These are phyloP conservation scores for Henicopernis longicauda DNA, from an alignment of 2,113 vertebrate genomes.

Conservation along the genomic window DNA sequence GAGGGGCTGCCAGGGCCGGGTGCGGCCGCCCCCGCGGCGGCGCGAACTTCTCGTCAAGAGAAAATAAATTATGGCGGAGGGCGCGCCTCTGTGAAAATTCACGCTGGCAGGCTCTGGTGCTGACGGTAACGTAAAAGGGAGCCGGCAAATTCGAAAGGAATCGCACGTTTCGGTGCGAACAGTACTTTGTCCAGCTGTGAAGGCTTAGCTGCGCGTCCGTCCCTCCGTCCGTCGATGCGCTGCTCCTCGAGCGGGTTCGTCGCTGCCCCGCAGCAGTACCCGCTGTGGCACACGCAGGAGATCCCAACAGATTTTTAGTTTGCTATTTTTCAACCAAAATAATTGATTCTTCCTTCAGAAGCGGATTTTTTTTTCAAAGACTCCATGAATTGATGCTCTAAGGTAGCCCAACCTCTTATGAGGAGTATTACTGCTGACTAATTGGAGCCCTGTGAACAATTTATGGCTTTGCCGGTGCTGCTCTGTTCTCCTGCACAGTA, in stretches of 20 bases:
- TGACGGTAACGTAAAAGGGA: rapidly evolving
- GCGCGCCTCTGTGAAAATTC: not conserved
- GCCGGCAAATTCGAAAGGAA: rapidly evolving
- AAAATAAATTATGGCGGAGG: not conserved
- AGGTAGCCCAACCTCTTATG: not conserved
- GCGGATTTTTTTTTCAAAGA: not conserved
- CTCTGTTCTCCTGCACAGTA: not conserved
- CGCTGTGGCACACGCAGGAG: not conserved
- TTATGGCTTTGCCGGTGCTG: not conserved
- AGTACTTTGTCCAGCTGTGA: rapidly evolving
- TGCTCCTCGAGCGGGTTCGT: not conserved
- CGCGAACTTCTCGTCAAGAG: too few species aligned
- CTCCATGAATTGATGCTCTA: not conserved
- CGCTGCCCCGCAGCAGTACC: rapidly evolving
- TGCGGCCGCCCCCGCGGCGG: rapidly evolving
- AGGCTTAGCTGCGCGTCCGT: rapidly evolving
- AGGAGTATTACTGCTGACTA: not conserved
- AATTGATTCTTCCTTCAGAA: not conserved
- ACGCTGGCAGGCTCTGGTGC: rapidly evolving
- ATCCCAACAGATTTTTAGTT: rapidly evolving
- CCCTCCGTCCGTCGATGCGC: rapidly evolving
- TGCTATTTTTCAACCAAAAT: not conserved
- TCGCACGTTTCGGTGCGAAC: not conserved
- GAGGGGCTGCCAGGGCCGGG: rapidly evolving
- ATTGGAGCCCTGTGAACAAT: not conserved